Conservation (phyloP, 2,113 vertebrate genomes). For the Todiramphus chloris region DNA sequence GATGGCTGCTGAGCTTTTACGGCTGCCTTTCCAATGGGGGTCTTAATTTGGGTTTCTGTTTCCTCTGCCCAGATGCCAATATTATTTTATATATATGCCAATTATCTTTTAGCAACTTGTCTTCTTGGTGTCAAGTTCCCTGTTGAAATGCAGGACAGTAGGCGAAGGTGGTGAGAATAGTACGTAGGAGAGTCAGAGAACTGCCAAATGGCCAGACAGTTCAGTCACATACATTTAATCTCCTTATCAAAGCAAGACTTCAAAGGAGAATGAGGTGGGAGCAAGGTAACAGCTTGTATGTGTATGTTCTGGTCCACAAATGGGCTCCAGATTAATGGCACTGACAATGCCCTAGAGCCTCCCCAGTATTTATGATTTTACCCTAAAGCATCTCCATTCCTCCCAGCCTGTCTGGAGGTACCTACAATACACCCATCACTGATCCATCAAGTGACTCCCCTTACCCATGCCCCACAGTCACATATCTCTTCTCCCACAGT, state of each 20-base stretch:
- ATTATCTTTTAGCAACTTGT: background rate
- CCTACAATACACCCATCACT: background rate
- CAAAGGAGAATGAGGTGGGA: background rate
- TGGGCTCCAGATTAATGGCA: background rate
- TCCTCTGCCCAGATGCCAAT: background rate
- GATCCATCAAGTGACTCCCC: rapidly evolving
- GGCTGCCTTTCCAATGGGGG: background rate
- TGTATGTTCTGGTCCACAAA: background rate
- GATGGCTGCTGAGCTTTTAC: background rate
- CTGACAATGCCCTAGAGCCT: rapidly evolving
- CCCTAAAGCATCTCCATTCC: background rate
- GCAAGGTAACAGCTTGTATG: background rate
- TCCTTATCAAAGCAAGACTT: background rate
- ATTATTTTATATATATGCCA: background rate
- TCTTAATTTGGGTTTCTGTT: background rate
- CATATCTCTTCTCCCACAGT: background rate
- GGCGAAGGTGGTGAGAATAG: background rate
- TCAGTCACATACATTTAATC: background rate
- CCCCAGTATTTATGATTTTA: background rate
- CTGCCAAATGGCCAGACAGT: background rate
- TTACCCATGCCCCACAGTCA: background rate
- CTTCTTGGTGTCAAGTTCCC: background rate
- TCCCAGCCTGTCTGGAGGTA: background rate
- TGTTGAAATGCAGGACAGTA: background rate
- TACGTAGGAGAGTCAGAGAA: background rate